A percentile compares a stretch with the other conserved stretches of the same genome.
Conservation (phyloP, 1,140 invertebrate genomes). For the Drepana arcuata region DNA sequence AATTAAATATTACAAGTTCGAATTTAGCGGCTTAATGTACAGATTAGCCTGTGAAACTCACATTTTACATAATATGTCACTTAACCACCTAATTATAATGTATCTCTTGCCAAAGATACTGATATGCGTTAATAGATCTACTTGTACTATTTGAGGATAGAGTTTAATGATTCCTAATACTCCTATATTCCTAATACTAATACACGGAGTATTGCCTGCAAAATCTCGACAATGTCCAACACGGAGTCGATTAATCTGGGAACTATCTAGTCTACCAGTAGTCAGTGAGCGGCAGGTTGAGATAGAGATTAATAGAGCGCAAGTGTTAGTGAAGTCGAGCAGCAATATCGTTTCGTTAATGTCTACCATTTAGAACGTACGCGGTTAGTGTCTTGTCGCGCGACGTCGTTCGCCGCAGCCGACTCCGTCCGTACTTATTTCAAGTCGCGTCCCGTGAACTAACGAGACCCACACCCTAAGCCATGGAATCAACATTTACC, state of each 20-base stretch:
- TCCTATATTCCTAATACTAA: no score
- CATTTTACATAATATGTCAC: no score
- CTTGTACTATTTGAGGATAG: neutral
- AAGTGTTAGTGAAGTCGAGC: slow-evolving; percentile 50
- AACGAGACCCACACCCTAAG: slow-evolving; percentile 47
- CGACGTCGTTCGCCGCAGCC: slow-evolving; percentile 30
- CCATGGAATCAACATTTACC: slow-evolving; percentile 49
- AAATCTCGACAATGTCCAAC: no score
- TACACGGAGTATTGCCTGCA: no score
- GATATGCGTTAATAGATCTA: no score
- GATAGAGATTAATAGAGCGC: slow-evolving; percentile 57
- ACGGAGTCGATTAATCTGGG: slow-evolving; percentile 35
- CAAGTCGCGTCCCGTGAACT: slow-evolving; percentile 35
- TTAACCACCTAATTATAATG: no score
- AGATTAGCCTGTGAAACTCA: no score
- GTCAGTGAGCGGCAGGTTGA: slow-evolving; percentile 40
- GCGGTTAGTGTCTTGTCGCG: slow-evolving; percentile 44
- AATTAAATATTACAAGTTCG: no score
- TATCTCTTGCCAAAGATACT: no score
- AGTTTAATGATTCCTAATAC: no score
- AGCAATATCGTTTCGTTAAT: slow-evolving; percentile 63
- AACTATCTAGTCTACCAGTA: slow-evolving; percentile 35
- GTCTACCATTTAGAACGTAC: slow-evolving; percentile 56
- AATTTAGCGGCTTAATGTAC: no score
- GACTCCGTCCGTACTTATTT: slow-evolving; percentile 43